Conservation (phyloP, 2,113 vertebrate genomes). For the Uropsilus gracilis region DNA sequence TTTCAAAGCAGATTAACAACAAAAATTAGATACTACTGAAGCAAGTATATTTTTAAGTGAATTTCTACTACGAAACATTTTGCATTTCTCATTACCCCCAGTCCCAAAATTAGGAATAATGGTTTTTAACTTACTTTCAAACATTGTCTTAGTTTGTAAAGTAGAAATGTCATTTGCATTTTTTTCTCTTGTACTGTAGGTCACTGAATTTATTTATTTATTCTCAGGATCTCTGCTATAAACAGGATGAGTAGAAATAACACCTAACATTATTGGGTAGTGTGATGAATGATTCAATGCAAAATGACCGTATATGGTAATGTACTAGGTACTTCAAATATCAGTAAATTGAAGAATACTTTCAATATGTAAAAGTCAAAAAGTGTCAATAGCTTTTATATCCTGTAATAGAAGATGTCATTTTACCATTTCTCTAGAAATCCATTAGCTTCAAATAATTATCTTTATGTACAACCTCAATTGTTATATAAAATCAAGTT, state of each 20-base stretch:
- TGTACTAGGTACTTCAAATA: neutral
- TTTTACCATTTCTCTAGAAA: neutral
- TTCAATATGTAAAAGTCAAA: neutral
- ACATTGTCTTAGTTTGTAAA: neutral
- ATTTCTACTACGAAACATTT: neutral
- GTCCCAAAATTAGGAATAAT: neutral
- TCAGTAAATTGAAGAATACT: neutral
- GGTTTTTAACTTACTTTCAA: neutral
- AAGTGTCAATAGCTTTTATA: neutral
- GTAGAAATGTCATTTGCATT: neutral
- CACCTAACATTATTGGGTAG: neutral
- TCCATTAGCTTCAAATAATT: neutral
- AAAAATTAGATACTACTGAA: conserved; percentile 20
- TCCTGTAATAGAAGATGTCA: neutral
- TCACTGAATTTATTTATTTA: neutral
- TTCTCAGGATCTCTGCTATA: neutral
- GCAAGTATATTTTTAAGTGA: neutral
- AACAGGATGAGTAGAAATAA: neutral
- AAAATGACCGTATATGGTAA: neutral
- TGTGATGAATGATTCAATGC: neutral
- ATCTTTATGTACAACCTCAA: neutral
- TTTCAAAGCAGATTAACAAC: neutral
- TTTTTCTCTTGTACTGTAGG: neutral
- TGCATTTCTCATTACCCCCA: neutral
- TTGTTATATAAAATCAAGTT: neutral